Conservation (phyloP, 2,113 vertebrate species). For the Rhineura floridana region DNA sequence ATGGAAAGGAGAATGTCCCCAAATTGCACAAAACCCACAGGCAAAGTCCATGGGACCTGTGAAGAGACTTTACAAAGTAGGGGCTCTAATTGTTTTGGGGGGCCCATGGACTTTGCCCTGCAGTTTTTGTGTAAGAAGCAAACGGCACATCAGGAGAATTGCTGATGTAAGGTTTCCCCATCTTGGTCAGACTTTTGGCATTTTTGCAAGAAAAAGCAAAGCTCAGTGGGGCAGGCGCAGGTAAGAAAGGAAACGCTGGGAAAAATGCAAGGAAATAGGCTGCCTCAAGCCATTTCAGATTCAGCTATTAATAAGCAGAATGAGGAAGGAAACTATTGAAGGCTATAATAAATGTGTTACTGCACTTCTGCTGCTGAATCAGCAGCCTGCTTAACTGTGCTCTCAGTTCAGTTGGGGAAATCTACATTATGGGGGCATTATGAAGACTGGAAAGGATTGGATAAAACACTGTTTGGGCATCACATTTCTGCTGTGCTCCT, state of each 20-base stretch:
- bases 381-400: constrained; percentile 34
- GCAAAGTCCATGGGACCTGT: too few species aligned
- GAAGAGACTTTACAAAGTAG: too few species aligned
- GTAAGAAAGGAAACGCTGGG: background rate
- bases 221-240: background rate
- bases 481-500: background rate
- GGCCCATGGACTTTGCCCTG: too few species aligned
- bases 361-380: constrained; percentile 36
- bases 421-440: background rate
- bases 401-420: constrained; percentile 15
- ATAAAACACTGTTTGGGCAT: fast-evolving
- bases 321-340: constrained; percentile 15
- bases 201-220: background rate
- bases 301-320: constrained; percentile 33
- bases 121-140: too few species aligned
- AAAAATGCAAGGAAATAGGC: background rate
- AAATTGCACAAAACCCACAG: too few species aligned
- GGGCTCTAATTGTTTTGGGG: too few species aligned
- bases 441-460: background rate
- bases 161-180: too few species aligned
- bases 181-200: background rate
- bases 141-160: too few species aligned
- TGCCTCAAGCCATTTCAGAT: background rate
- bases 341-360: background rate
- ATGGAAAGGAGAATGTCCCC: too few species aligned